Conservation (phyloP, 2,113 vertebrate species). For the Calidris pugnax region DNA sequence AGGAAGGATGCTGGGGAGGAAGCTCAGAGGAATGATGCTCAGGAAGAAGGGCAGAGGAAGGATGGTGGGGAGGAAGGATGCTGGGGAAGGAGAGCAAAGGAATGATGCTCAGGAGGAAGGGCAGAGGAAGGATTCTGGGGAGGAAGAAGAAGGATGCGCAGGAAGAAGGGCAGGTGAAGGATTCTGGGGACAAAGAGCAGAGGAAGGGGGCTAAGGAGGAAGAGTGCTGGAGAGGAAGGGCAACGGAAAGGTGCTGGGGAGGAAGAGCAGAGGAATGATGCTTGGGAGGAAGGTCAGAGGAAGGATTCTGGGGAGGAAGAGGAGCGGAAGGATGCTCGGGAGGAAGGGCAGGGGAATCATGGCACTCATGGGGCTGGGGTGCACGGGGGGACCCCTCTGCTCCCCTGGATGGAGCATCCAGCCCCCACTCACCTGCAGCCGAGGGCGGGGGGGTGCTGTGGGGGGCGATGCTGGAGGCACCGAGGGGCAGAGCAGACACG, state of each 20-base stretch:
- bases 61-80: not conserved
- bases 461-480: not conserved
- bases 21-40: not conserved
- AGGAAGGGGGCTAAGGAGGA: too few species aligned
- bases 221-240: too few species aligned
- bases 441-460: not conserved
- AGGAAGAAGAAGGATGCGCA: too few species aligned
- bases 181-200: not conserved
- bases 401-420: not conserved
- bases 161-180: not conserved
- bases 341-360: too few species aligned
- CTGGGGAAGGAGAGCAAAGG: not conserved
- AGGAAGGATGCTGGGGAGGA: too few species aligned
- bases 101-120: not conserved
- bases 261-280: not conserved
- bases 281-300: not conserved
- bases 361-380: accelerated
- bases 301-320: not conserved
- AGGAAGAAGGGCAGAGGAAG: not conserved
- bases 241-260: not conserved
- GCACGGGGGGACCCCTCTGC: accelerated
- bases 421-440: not conserved
- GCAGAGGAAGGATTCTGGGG: not conserved
- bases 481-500: not conserved
- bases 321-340: too few species aligned